phyloP scores from a whole-genome alignment of 2,113 vertebrate genomes.

The Scomber colias region DNA sequence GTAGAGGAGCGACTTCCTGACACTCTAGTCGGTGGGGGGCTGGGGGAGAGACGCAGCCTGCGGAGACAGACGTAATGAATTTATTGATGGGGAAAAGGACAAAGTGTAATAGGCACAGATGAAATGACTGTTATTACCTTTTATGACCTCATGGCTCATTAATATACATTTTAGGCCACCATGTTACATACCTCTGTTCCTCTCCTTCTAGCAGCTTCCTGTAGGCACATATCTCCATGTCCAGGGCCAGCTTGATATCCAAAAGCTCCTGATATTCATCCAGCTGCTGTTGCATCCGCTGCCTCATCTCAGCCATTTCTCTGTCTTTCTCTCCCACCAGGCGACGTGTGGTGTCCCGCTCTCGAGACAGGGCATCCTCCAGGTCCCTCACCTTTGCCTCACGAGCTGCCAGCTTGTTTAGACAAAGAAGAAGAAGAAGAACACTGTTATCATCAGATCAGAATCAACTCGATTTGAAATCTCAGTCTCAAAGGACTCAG shows the following conservation, averaged over 20 bases:
- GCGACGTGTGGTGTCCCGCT: slow-evolving; percentile 90
- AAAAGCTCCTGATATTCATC: slow-evolving; percentile 98
- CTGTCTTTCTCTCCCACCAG: slow-evolving; percentile 92
- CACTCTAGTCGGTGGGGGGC: slow-evolving; percentile 86
- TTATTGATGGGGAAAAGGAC: no score
- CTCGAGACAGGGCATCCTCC: slow-evolving; percentile 91
- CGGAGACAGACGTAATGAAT: neutral
- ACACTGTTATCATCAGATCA: neutral
- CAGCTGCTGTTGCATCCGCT: slow-evolving; percentile 96
- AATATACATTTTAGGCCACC: no score
- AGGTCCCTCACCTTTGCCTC: slow-evolving; percentile 93
- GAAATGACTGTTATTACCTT: no score
- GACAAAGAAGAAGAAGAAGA: neutral
- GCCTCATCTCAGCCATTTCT: slow-evolving; percentile 96
- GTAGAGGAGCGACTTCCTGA: slow-evolving; percentile 80
- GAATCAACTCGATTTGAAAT: neutral
- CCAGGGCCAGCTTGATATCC: slow-evolving; percentile 96
- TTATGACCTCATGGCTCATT: neutral
- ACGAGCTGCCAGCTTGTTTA: slow-evolving; percentile 88
- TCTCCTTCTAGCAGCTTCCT: slow-evolving; percentile 97
- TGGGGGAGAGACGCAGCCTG: slow-evolving; percentile 95
- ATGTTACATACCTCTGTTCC: slow-evolving; percentile 89
- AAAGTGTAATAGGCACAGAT: no score
- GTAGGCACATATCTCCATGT: slow-evolving; percentile 98
- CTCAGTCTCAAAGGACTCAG: neutral